Evolutionary conservation across 1,140 invertebrate genomes (phyloP), one percentile per base, ranked within the genome.

Genomic region (Phthorimaea operculella): DNA sequence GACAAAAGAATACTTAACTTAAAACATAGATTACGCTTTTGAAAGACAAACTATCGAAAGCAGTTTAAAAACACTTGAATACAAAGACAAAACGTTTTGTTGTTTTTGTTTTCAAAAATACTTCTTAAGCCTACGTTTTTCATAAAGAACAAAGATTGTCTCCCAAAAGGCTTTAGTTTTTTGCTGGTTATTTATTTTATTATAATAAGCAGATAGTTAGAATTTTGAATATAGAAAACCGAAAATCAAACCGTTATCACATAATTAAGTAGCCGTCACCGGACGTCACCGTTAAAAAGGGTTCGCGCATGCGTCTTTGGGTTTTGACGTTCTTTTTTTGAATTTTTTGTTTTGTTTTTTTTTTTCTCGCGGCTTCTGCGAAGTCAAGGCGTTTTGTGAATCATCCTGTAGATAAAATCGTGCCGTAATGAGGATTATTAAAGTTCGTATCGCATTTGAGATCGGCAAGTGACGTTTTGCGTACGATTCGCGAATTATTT

Each of bases 291-390:
- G 12, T 10, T 15, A 14, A 47, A 47, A 47, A 47, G 15, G 44
- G 44, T 47, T 47, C 12, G 44, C 44, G 44, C 44, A 47, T 47
- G 44, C 44, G 44, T 47, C 44, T 15, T 15, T 28, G 21, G 21
- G 2, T 28, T 2, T 6, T 4, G 21, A 28, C 21, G 21, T 28
- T 9, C 7, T 15, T 47, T 16, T 15, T 16, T 47, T 47, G 44
- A 14, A 16, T 16, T 16, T 47, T 47, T 5, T 47, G 7, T 47
- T 16, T 47, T 15, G 3, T 11, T 9, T 47, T 47, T 47, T 16
- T 47, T 15, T 15, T 11, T 9, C 44, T 47, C 44, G 36, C 44
- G 44, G 44, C 44, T 47, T 47, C 44, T 47, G 44, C 8, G 44
- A 47, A 47, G 12, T 17, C 12, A n/a, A 15, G 16, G 16, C 16